These are phyloP conservation scores for Cosmia trapezina DNA, from an alignment of 2,888 invertebrate genomes.

Conservation along the genomic window DNA sequence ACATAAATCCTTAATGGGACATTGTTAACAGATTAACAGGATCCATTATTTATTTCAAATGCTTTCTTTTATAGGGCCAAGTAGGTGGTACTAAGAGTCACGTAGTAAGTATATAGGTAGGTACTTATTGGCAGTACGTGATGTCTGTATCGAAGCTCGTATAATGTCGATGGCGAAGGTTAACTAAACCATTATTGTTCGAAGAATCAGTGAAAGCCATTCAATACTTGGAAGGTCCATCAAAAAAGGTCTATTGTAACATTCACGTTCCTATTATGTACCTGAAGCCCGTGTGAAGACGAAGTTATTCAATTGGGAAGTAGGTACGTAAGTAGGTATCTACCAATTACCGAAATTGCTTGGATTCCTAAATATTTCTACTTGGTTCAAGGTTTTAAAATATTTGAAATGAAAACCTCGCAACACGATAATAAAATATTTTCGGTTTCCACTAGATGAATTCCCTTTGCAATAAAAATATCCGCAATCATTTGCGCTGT, in stretches of 20 bases:
- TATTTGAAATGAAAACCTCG: conserved; percentile 33
- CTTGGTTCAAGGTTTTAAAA: conserved; percentile 36
- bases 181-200: conserved; percentile 28
- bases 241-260: conserved; percentile 24
- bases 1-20: conserved; percentile 1
- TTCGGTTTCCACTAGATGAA: conserved; percentile 26
- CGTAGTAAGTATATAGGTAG: conserved; percentile 17
- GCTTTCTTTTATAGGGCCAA: conserved; percentile 15
- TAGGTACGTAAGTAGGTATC: not conserved
- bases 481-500: not conserved
- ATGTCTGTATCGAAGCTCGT: conserved; percentile 28
- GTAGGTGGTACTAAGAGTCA: conserved; percentile 5
- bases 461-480: conserved; percentile 23
- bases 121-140: conserved; percentile 34
- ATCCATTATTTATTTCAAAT: not conserved
- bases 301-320: conserved; percentile 20
- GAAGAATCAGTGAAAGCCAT: conserved; percentile 45
- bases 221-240: conserved; percentile 5
- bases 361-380: conserved; percentile 28
- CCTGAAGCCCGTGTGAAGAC: not conserved
- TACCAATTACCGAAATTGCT: conserved; percentile 27
- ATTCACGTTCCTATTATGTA: conserved; percentile 5
- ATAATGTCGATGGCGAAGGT: conserved; percentile 19
- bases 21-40: conserved; percentile 15
- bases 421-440: conserved; percentile 34